Conservation (phyloP, 2,113 vertebrate species). For the Isichthys henryi region DNA sequence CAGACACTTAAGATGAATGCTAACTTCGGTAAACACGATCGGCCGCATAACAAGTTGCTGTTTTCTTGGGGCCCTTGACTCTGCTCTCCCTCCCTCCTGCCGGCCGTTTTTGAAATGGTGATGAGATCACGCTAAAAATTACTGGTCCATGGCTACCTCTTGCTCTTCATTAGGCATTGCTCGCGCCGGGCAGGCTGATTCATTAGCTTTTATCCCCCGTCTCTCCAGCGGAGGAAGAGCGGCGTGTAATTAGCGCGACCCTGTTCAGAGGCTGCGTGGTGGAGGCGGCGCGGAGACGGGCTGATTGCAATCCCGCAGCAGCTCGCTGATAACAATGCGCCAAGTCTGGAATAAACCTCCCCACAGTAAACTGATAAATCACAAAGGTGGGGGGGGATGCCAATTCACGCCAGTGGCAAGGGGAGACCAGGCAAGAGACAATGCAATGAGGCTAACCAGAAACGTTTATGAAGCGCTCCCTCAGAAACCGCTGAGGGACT, state of each 20-base stretch:
- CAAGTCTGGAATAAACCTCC: slow-evolving; percentile 42
- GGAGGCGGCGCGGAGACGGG: slow-evolving; percentile 54
- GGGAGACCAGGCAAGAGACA: not conserved
- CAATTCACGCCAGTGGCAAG: not conserved
- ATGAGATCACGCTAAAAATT: slow-evolving; percentile 52
- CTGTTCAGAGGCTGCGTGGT: slow-evolving; percentile 58
- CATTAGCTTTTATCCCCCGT: slow-evolving; percentile 62
- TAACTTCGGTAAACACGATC: slow-evolving; percentile 53
- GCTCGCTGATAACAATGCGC: slow-evolving; percentile 34
- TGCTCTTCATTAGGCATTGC: slow-evolving; percentile 58
- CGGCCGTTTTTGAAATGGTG: slow-evolving; percentile 35
- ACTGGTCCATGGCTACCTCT: slow-evolving; percentile 43
- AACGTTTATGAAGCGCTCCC: not conserved
- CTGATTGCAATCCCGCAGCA: slow-evolving; percentile 58
- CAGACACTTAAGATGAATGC: slow-evolving; percentile 45
- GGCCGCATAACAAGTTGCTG: slow-evolving; percentile 54
- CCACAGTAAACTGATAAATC: not conserved
- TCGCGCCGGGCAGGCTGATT: slow-evolving; percentile 52
- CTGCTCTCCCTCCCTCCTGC: slow-evolving; percentile 18
- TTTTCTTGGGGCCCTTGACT: slow-evolving; percentile 27
- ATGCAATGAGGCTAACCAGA: not conserved
- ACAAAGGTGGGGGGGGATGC: not conserved
- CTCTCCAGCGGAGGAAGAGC: slow-evolving; percentile 56
- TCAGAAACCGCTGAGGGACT: not conserved
- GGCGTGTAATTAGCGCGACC: slow-evolving; percentile 61